phyloP scores from a whole-genome alignment of 2,888 invertebrate genomes.

The Neoitamus cyanurus region DNA sequence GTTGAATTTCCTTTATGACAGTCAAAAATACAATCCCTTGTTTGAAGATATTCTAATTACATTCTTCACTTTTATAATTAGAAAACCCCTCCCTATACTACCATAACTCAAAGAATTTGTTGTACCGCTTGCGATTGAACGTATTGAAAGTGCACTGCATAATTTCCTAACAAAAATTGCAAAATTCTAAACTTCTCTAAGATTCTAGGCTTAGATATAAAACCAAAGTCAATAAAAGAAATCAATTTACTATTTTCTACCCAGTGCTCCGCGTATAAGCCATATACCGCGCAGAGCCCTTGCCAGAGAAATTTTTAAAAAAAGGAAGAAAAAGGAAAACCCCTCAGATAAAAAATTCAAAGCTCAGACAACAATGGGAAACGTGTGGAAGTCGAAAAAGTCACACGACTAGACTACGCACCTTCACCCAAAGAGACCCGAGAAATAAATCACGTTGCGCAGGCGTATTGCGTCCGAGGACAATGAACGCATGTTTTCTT shows the following conservation, averaged over 20 bases:
- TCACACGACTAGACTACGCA: neutral
- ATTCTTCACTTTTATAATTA: too few species aligned
- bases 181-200: too few species aligned
- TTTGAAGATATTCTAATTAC: too few species aligned
- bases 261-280: neutral
- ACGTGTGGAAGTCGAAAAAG: slow-evolving; percentile 30
- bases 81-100: too few species aligned
- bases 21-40: too few species aligned
- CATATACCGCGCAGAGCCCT: neutral
- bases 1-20: too few species aligned
- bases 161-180: too few species aligned
- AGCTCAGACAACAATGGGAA: slow-evolving; percentile 22
- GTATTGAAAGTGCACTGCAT: too few species aligned
- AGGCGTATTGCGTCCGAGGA: slow-evolving; percentile 17
- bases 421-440: neutral
- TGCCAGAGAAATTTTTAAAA: neutral
- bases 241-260: neutral
- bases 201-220: too few species aligned
- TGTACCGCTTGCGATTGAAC: too few species aligned
- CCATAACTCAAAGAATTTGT: too few species aligned
- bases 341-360: slow-evolving; percentile 12
- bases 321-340: neutral
- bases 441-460: slow-evolving; percentile 40
- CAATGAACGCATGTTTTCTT: slow-evolving; percentile 19
- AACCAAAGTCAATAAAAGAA: neutral